Conservation (phyloP, 2,797 vertebrate species). For the Amblyraja radiata region DNA sequence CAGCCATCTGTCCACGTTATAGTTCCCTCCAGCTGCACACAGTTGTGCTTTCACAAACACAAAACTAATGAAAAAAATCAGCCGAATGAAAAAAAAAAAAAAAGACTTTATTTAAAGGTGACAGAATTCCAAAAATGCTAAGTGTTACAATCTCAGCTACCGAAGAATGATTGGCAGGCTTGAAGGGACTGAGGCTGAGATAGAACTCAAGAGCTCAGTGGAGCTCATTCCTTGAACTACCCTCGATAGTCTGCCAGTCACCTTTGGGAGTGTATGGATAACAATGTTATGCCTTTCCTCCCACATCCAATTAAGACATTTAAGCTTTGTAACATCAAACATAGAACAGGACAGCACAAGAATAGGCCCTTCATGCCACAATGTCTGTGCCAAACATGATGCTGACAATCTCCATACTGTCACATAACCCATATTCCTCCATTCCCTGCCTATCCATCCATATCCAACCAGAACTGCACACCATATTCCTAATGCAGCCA, state of each 20-base stretch:
- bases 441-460: too few relatives aligned
- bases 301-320: neutral
- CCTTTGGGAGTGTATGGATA: neutral
- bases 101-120: neutral
- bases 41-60: neutral
- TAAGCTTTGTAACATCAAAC: neutral
- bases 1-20: conserved; percentile 10
- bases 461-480: too few relatives aligned
- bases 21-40: conserved; percentile 18
- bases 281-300: neutral
- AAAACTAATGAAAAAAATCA: neutral
- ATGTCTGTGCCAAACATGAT: too few relatives aligned
- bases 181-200: neutral
- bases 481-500: too few relatives aligned
- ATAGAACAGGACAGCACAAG: too few relatives aligned
- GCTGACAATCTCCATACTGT: too few relatives aligned
- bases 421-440: too few relatives aligned
- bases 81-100: neutral
- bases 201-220: neutral
- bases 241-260: neutral
- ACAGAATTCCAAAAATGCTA: conserved; percentile 5
- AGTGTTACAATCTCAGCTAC: neutral
- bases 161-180: neutral
- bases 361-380: too few relatives aligned
- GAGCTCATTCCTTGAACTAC: neutral